Conservation (phyloP, 2,797 vertebrate species). For the Lagocephalus sceleratus region DNA sequence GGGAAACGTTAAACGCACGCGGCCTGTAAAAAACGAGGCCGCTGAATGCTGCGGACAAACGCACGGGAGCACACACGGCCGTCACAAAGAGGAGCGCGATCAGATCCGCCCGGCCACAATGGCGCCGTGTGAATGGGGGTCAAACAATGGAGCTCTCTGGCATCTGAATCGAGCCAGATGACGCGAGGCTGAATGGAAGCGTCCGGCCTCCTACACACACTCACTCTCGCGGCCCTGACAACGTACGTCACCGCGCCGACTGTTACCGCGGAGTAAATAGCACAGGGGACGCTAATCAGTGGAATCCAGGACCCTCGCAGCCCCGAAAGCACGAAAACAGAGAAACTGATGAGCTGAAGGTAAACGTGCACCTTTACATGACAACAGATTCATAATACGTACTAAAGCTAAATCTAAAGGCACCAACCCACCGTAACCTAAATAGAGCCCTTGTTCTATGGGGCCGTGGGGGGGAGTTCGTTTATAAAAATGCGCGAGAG, state of each 20-base stretch:
- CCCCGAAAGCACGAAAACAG: not conserved
- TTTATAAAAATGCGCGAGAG: no score
- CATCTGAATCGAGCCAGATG: constrained; percentile 64
- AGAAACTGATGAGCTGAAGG: not conserved
- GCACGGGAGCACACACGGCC: constrained; percentile 3
- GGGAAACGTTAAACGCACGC: constrained; percentile 52
- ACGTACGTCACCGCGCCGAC: constrained; percentile 50
- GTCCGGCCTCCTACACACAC: constrained; percentile 65
- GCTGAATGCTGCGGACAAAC: constrained; percentile 19
- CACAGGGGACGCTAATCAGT: constrained; percentile 29
- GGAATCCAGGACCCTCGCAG: constrained; percentile 12
- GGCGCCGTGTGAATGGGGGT: constrained; percentile 62
- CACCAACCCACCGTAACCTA: no score
- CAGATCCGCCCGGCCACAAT: constrained; percentile 64
- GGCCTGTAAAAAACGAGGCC: no score
- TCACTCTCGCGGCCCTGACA: constrained; percentile 49
- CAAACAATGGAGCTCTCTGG: constrained; percentile 71
- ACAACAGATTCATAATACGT: no score
- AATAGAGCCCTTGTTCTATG: no score
- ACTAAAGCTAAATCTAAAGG: no score
- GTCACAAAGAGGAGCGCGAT: constrained; percentile 47
- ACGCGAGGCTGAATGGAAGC: constrained; percentile 63
- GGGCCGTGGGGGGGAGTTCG: no score
- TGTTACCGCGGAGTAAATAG: constrained; percentile 48
- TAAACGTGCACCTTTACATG: not conserved